Evolutionary conservation across 2,888 invertebrate genomes (phyloP), one percentile per base, ranked within the genome.

Genomic region (Melanotus villosus): DNA sequence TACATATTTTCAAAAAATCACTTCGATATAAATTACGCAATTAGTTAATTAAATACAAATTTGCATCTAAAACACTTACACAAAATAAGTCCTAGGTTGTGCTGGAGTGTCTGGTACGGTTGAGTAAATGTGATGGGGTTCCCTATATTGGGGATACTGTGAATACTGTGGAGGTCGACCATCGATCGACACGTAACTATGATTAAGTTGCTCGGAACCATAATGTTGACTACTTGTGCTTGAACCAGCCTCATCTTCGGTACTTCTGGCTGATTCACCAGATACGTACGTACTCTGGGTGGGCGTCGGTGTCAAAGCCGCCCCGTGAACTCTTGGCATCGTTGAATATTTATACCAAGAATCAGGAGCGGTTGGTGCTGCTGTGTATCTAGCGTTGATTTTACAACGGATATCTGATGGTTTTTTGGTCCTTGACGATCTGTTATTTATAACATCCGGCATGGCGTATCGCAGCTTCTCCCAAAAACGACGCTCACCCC

Each of bases 401-500:
- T 89, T 86, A 86, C 89, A 81, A 85, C 89, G 82, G 85, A 89
- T 85, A 85, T 88, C 85, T 84, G 85, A 74, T 82, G 87, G 80
- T 67, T 84, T 88, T 81, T 89, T 88, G 75, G 86, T 85, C 77
- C 87, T 87, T 84, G 63, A 85, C 70, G 89, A 88, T 70, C 88
- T 84, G 73, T 87, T 87, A 82, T 87, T 86, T 82, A 87, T 87
- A 2, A 92, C 91, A 83, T 96, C 96, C 69, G 93, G 92, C 87
- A 94, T 89, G 67, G 92, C 89, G 81, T 88, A 90, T 73, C 92
- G 88, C 72, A 96, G 88, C 83, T 93, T 93, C 78, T 94, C 93
- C 95, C 95, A 96, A 85, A 96, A 96, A 73, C 93, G 88, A 58
- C 91, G 90, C 80, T 95, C 94, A 73, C 90, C 91, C 90, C 92